Evolutionary conservation across 2,113 vertebrate genomes (phyloP).

Genomic region (Rhynchopsitta pachyrhyncha): DNA sequence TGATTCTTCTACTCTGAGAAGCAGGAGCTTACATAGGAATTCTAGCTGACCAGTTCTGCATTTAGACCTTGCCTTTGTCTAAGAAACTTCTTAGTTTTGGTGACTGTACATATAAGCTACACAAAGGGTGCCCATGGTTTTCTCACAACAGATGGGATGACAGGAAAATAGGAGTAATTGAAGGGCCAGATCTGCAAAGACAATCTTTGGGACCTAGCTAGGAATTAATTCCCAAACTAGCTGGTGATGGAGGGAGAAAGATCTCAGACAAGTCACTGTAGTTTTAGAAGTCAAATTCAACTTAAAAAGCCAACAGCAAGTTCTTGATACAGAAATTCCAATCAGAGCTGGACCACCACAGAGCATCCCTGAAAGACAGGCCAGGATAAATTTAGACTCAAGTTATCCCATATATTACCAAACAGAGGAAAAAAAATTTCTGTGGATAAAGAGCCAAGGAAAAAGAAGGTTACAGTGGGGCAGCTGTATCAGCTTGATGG

Average conservation of each 20-base stretch:
- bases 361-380: not conserved
- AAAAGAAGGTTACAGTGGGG: rapidly evolving
- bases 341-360: rapidly evolving
- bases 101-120: not conserved
- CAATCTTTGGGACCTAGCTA: not conserved
- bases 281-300: not conserved
- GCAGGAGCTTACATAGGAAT: not conserved
- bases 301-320: not conserved
- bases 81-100: not conserved
- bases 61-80: not conserved
- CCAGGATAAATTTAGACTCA: too few relatives aligned
- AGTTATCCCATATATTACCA: rapidly evolving
- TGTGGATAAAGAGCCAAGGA: not conserved
- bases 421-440: not conserved
- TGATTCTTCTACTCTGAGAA: not conserved
- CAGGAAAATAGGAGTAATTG: not conserved
- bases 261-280: not conserved
- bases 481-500: rapidly evolving
- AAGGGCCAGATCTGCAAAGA: not conserved
- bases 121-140: rapidly evolving
- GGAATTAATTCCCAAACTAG: not conserved
- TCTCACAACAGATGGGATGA: not conserved
- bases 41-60: not conserved
- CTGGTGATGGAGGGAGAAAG: not conserved
- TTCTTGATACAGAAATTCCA: not conserved